These are phyloP conservation scores for Synanceia verrucosa DNA, from an alignment of 2,797 vertebrate genomes.

Conservation along the genomic window DNA sequence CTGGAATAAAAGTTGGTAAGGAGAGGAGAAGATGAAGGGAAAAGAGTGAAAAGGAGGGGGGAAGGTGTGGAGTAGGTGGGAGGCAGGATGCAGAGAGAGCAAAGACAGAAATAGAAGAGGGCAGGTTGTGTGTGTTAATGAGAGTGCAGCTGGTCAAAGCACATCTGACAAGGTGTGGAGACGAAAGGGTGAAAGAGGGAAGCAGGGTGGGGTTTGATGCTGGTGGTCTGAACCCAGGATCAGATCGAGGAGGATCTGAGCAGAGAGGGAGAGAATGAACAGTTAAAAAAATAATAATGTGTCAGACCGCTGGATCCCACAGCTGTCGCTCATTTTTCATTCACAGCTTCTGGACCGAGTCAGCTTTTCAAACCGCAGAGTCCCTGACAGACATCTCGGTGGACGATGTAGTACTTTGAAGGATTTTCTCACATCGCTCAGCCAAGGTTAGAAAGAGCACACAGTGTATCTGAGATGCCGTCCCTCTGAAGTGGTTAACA, in stretches of 20 bases:
- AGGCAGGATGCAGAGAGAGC: conserved; percentile 10
- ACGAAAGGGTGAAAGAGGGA: not conserved
- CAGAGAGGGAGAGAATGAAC: not conserved
- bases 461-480: not conserved
- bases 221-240: not conserved
- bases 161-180: conserved; percentile 21
- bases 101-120: conserved; percentile 19
- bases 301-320: not conserved
- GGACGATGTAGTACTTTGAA: conserved; percentile 9
- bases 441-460: conserved; percentile 16
- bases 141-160: conserved; percentile 3
- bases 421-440: conserved; percentile 8
- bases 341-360: conserved; percentile 6
- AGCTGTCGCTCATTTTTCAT: conserved; percentile 22
- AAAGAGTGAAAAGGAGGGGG: not conserved
- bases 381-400: conserved; percentile 3
- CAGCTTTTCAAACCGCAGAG: conserved; percentile 22
- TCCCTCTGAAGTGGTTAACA: conserved; percentile 39
- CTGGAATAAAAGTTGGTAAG: conserved; percentile 21
- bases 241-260: not conserved
- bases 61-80: not conserved
- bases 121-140: conserved; percentile 45
- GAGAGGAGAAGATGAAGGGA: not conserved
- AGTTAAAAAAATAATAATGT: not conserved
- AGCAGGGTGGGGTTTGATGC: not conserved